Conservation (phyloP, 2,113 vertebrate genomes). For the Xerus inauris region DNA sequence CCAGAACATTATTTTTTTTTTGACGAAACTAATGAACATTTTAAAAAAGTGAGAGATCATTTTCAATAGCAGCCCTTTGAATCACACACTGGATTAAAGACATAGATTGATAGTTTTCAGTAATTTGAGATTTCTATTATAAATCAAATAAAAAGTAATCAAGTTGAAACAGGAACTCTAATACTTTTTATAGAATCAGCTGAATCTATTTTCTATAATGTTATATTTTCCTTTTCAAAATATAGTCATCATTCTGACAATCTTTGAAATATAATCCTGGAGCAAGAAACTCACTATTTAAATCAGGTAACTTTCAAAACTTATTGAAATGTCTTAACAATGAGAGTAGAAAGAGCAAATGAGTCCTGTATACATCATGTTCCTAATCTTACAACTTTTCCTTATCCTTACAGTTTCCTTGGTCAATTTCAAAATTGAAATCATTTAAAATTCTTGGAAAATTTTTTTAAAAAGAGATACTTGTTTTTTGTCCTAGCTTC, state of each 20-base stretch:
- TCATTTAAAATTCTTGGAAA: not conserved
- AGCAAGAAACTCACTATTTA: not conserved
- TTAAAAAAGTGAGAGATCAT: not conserved
- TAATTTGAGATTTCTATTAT: conserved; percentile 19
- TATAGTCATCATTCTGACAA: not conserved
- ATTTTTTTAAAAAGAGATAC: no score
- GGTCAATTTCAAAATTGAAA: not conserved
- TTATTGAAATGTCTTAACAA: conserved; percentile 28
- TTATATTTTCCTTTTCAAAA: not conserved
- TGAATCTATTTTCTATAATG: not conserved
- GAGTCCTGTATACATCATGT: not conserved
- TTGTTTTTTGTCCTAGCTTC: not conserved
- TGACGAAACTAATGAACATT: not conserved
- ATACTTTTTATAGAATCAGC: not conserved
- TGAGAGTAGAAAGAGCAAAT: not conserved
- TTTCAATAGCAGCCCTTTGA: not conserved
- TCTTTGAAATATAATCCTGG: not conserved
- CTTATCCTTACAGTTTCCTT: not conserved
- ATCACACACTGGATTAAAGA: not conserved
- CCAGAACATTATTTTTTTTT: not conserved
- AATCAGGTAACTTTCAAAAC: conserved; percentile 3
- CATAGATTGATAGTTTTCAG: not conserved
- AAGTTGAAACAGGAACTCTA: not conserved
- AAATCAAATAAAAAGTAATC: conserved; percentile 35
- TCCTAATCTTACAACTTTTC: not conserved